Percentiles rank a stretch among this genome's conserved stretches.
phyloP scores from a whole-genome alignment of 1,140 invertebrate species.

The Coelopa frigida region DNA sequence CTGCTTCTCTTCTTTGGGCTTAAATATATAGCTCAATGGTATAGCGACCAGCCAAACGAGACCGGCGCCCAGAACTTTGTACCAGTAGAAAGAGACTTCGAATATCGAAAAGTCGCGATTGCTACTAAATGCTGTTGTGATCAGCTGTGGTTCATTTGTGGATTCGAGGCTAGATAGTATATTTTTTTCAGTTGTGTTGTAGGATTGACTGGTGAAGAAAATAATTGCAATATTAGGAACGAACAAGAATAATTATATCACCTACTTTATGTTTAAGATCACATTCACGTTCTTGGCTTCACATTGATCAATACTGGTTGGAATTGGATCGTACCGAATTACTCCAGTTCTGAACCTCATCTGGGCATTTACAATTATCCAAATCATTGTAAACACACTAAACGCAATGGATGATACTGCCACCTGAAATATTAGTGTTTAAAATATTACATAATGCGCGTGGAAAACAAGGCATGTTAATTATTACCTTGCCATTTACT shows the following conservation, averaged over 20 bases:
- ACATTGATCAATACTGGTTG: slow-evolving; percentile 54
- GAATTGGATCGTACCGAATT: slow-evolving; percentile 49
- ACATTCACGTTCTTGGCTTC: slow-evolving; percentile 33
- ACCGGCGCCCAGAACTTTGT: slow-evolving; percentile 53
- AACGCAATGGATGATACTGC: slow-evolving; percentile 59
- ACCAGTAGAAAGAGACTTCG: slow-evolving; percentile 55
- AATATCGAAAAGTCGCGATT: slow-evolving; percentile 48
- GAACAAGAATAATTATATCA: too few relatives aligned
- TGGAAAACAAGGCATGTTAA: too few relatives aligned
- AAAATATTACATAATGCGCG: too few relatives aligned
- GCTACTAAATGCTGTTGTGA: slow-evolving; percentile 29
- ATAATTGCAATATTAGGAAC: too few relatives aligned
- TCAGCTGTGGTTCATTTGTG: slow-evolving; percentile 9
- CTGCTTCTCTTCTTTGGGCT: slow-evolving; percentile 18
- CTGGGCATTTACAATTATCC: slow-evolving; percentile 71
- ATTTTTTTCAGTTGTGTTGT: too few relatives aligned
- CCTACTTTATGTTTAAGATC: slow-evolving; percentile 25
- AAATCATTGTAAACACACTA: slow-evolving; percentile 61
- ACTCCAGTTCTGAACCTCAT: slow-evolving; percentile 53
- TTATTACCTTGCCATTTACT: slow-evolving; percentile 56
- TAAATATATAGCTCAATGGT: slow-evolving; percentile 40
- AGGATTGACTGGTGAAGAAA: too few relatives aligned
- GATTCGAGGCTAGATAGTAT: neutral
- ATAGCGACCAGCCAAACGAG: slow-evolving; percentile 56
- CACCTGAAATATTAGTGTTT: slow-evolving; percentile 49